These are phyloP conservation scores for Mythimna impura DNA, from an alignment of 2,888 invertebrate species.

Conservation along the genomic window DNA sequence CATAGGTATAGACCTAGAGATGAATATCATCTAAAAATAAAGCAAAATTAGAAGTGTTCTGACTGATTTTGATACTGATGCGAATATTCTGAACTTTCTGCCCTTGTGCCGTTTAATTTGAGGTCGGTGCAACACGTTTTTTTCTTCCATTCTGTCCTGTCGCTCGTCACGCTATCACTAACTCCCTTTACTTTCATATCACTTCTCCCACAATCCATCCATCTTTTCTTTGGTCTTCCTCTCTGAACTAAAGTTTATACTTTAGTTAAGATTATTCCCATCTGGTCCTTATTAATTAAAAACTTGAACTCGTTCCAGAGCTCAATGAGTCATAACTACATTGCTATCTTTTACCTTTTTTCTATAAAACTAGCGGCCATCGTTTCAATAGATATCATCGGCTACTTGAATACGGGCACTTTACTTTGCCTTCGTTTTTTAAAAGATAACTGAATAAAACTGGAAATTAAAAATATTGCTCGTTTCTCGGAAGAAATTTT, in stretches of 20 bases:
- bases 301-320: conserved; percentile 5
- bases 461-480: conserved; percentile 6
- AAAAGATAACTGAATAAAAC: conserved; percentile 32
- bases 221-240: too few relatives aligned
- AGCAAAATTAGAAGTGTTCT: too few relatives aligned
- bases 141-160: too few relatives aligned
- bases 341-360: conserved; percentile 12
- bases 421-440: conserved; percentile 16
- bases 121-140: too few relatives aligned
- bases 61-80: too few relatives aligned
- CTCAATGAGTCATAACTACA: conserved; percentile 20
- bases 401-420: conserved; percentile 26
- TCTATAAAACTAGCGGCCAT: conserved; percentile 8
- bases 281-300: conserved; percentile 4
- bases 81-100: too few relatives aligned
- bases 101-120: too few relatives aligned
- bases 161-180: too few relatives aligned
- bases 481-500: not conserved
- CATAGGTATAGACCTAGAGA: too few relatives aligned
- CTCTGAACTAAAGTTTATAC: not conserved
- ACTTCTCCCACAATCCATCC: too few relatives aligned
- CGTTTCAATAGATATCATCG: conserved; percentile 27
- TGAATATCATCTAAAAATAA: too few relatives aligned
- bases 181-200: too few relatives aligned
- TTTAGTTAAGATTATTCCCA: not conserved